Conservation (phyloP, 2,888 invertebrate genomes). For the Liopterus haemorrhoidalis region DNA sequence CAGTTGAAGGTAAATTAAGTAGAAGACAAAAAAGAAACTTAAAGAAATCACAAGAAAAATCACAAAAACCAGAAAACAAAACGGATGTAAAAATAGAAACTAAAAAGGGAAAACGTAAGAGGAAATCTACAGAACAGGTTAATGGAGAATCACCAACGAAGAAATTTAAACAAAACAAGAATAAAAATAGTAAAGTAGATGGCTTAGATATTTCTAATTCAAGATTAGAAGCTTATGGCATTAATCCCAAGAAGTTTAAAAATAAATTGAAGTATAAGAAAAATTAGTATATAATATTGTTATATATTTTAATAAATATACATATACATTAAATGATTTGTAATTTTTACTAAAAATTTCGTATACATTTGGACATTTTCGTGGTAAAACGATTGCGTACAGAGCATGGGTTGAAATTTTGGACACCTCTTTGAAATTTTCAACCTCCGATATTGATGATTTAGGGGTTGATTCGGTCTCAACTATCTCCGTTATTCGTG, state of each 20-base stretch:
- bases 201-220: constrained; percentile 59
- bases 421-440: too few relatives aligned
- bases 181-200: constrained; percentile 20
- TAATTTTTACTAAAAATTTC: too few relatives aligned
- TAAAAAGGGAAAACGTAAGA: constrained; percentile 24
- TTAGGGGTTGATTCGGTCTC: too few relatives aligned
- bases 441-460: too few relatives aligned
- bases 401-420: too few relatives aligned
- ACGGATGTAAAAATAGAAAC: constrained; percentile 30
- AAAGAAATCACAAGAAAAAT: constrained; percentile 18
- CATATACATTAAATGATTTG: too few relatives aligned
- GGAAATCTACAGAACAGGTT: constrained; percentile 13
- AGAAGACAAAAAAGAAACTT: constrained; percentile 17
- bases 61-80: constrained; percentile 4
- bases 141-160: constrained; percentile 17
- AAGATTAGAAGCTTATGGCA: constrained; percentile 82
- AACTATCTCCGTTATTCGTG: too few relatives aligned
- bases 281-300: too few relatives aligned
- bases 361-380: too few relatives aligned
- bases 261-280: constrained; percentile 66
- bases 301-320: too few relatives aligned
- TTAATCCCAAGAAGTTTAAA: constrained; percentile 84
- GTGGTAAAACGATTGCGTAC: too few relatives aligned
- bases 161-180: constrained; percentile 39
- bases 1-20: constrained; percentile 10